Percentiles rank a stretch among this genome's conserved stretches.
phyloP scores from a whole-genome alignment of 2,113 vertebrate genomes.

The Pluvianellus socialis region DNA sequence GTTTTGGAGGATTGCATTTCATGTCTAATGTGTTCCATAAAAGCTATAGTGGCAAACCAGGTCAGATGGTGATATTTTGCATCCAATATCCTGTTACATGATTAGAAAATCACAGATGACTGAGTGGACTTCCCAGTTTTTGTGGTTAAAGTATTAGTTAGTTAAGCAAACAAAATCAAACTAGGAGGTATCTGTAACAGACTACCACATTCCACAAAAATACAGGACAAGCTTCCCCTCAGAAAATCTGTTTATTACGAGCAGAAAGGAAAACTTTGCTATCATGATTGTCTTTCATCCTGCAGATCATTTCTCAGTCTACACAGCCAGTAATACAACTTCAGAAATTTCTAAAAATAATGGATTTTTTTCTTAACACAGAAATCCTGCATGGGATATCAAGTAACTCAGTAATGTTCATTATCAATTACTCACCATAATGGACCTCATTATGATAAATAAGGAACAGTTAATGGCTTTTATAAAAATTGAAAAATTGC shows the following conservation, averaged over 20 bases:
- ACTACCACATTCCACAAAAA: background rate
- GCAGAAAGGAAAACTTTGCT: background rate
- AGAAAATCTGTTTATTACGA: background rate
- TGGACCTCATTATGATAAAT: conserved; percentile 47
- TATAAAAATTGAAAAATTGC: conserved; percentile 51
- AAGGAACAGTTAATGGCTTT: conserved; percentile 44
- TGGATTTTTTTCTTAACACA: background rate
- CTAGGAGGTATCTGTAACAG: background rate
- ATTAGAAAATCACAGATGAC: background rate
- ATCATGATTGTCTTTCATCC: background rate
- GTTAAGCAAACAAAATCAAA: background rate
- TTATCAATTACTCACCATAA: conserved; percentile 45
- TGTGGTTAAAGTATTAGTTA: background rate
- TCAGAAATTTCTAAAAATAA: conserved; percentile 24
- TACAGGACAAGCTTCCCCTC: background rate
- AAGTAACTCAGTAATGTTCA: conserved; percentile 33
- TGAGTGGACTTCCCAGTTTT: background rate
- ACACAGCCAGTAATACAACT: background rate
- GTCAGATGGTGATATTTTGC: background rate
- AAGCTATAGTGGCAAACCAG: background rate
- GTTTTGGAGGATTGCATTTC: background rate
- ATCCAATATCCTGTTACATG: background rate
- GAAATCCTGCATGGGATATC: conserved; percentile 21
- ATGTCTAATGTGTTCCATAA: conserved; percentile 7
- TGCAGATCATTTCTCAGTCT: background rate